phyloP scores from a whole-genome alignment of 2,797 vertebrate genomes.

The Silurus aristotelis region DNA sequence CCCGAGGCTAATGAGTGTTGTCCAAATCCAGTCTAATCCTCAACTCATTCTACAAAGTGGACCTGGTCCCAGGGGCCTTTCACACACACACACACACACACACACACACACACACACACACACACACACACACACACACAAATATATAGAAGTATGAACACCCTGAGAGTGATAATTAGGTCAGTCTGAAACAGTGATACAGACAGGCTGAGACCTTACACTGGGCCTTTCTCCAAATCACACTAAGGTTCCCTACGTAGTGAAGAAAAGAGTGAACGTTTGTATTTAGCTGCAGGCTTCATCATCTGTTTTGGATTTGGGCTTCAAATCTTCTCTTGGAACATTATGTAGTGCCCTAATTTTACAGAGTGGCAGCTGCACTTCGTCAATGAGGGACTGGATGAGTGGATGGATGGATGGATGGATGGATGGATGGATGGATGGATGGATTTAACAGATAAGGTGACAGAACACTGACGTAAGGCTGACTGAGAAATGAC shows the following conservation, averaged over 20 bases:
- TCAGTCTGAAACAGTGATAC: conserved; percentile 27
- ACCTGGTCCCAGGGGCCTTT: conserved; percentile 52
- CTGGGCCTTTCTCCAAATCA: not conserved
- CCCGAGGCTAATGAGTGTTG: conserved; percentile 72
- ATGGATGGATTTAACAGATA: not conserved
- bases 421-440: not conserved
- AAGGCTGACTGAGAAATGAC: not conserved
- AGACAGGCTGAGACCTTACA: conserved; percentile 24
- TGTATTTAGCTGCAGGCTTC: not conserved
- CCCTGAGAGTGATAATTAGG: conserved; percentile 15
- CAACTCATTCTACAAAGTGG: conserved; percentile 62
- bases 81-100: conserved; percentile 60
- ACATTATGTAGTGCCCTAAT: not conserved
- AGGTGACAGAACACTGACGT: not conserved
- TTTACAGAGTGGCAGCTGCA: not conserved
- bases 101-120: conserved; percentile 23
- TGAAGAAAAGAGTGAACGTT: not conserved
- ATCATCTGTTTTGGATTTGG: conserved; percentile 12
- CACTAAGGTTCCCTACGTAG: not conserved
- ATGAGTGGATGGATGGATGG: not conserved
- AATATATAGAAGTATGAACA: conserved; percentile 23
- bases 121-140: conserved; percentile 30
- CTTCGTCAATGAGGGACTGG: not conserved
- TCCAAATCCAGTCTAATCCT: conserved; percentile 75
- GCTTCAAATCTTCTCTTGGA: not conserved